Evolutionary conservation across 2,113 vertebrate genomes (phyloP), one percentile per base, ranked within the genome.

Genomic region (Tapirus terrestris): DNA sequence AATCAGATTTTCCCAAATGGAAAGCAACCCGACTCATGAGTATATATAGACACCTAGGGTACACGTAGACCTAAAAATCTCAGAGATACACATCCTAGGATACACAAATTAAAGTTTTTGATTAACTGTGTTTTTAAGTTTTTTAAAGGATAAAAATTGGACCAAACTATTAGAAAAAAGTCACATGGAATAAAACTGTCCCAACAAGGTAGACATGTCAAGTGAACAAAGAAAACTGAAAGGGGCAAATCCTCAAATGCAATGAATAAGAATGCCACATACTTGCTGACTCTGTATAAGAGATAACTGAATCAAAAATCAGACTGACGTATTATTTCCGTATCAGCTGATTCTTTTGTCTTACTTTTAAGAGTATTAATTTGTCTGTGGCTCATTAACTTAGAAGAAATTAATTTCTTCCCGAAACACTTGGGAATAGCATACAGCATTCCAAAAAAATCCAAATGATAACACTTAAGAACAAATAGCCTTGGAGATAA

Each of bases 391-490:
- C 5, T 81, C 53, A 51, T 82, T 92, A n/a, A 61, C 36, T 61
- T 43, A 61, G 18, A 43, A 88, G 27, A 68, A 95, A 94, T 31
- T 63, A 56, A 89, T 61, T 80, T 94, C 68, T 76, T 79, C 85
- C 36, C 93, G 20, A 88, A 80, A 72, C 27, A n/a, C 36, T 25
- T 4, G 6, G 16, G 70, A 67, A 25, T 8, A 80, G 36, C 33
- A 96, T 0, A 84, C 4, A 87, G 11, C 12, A 68, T 70, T 77
- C 4, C 7, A 39, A 77, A 96, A 73, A 89, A 8, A 13, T 82
- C 18, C 53, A 58, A 81, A 39, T 53, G 33, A 21, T 58, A 76
- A 36, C 16, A 45, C 23, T n/a, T 89, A 39, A 70, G 43, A 97
- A 81, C 29, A 56, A 67, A 58, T 2, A 53, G 0, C 25, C 29